Evolutionary conservation across 2,888 invertebrate genomes (phyloP).

Genomic region (Lepidochitona cinerea): DNA sequence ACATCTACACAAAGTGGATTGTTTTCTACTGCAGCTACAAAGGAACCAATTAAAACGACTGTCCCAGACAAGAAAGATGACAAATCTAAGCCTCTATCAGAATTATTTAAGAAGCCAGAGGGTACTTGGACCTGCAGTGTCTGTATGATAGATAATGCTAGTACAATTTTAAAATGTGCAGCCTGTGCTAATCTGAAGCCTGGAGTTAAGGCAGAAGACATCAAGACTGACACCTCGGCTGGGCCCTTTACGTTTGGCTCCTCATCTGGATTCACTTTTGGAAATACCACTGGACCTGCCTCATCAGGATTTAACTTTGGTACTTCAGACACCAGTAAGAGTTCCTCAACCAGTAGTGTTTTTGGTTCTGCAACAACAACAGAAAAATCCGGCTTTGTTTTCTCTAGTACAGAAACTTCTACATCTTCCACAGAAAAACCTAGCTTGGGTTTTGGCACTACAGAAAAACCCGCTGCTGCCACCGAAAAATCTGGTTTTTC

Average conservation of each 20-base stretch:
- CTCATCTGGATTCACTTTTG: constrained; percentile 15
- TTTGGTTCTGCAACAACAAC: background rate
- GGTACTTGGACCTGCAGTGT: constrained; percentile 79
- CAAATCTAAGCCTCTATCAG: constrained; percentile 43
- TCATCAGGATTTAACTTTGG: background rate
- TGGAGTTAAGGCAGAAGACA: constrained; percentile 49
- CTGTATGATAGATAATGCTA: constrained; percentile 77
- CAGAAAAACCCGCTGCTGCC: background rate
- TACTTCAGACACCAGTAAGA: background rate
- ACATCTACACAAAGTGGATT: too few relatives aligned
- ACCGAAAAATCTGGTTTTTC: background rate
- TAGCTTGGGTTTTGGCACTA: constrained; percentile 16
- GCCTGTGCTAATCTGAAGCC: constrained; percentile 64
- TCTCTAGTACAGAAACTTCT: constrained; percentile 14
- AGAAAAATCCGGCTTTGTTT: background rate
- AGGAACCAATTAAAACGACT: too few relatives aligned
- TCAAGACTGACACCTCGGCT: constrained; percentile 17
- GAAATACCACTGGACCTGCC: constrained; percentile 7
- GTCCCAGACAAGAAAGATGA: background rate
- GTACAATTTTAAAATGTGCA: constrained; percentile 48
- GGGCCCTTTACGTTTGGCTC: constrained; percentile 1
- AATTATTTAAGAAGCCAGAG: constrained; percentile 74
- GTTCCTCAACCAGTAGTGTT: background rate
- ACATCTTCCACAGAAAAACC: background rate
- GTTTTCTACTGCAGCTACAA: too few relatives aligned